Base-by-base conservation (phyloP, 2,888 invertebrate species). In the Halictus quadricinctus region DNA sequence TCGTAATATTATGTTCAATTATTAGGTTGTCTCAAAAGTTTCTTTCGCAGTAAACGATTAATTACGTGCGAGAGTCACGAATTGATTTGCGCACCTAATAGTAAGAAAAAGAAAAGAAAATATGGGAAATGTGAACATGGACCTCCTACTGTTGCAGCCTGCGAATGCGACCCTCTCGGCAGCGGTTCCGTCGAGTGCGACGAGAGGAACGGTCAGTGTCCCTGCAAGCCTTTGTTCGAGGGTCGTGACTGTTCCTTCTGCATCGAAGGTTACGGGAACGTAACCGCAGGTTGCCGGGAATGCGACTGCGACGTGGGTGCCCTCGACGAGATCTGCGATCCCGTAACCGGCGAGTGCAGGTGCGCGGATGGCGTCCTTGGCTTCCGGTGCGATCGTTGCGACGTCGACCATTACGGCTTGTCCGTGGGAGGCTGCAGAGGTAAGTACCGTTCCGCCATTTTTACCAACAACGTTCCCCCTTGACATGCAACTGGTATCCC, bases 291-390 rank as follows among this genome's bases (percentile, higher is more conserved):
- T 48, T 99, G 99, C 93, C 96, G 96, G 1, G 95, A 96, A 58
- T 99, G 99, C 94, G 96, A 96, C 80, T 99, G 99, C 94, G 96
- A 97, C 88, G 94, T 95, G 83, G 98, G 98, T 41, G 96, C 98
- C 0, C 93, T 95, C 58, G 96, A 95, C 80, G 94, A 95, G n/a
- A 93, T 96, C 43, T 99, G 99, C 95, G 97, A 98, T 94, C 95
- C 96, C 0, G 95, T 95, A 72, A 96, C 96, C n/a, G 99, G 99
- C 13, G 96, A 96, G 86, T 98, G 98, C 95, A 95, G 95, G 64
- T 98, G 98, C 95, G 96, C 96, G 69, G 94, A 96, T 0, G 98
- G 98, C 85, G 97, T 98, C 2, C 96, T 97, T 88, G 98, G 98
- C 77, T 96, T 97, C 83, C 96, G 96, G 91, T 98, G 98, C 93